Evolutionary conservation across 1,140 invertebrate genomes (phyloP).

Genomic region (Andricus grossulariae): DNA sequence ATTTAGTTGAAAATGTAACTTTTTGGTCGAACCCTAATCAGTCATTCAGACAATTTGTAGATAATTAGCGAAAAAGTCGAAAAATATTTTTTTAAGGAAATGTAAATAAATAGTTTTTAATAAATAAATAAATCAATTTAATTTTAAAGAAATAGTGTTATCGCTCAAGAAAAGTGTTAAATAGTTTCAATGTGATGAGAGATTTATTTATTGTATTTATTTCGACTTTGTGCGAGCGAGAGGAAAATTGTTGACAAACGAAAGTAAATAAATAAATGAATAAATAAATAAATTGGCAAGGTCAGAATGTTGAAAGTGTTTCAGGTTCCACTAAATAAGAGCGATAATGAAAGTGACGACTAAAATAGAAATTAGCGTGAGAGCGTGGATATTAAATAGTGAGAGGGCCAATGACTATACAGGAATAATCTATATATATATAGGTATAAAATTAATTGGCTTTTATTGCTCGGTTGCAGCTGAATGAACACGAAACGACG

Average conservation of each 20-base stretch:
- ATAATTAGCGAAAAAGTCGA: too few species aligned
- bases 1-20: too few species aligned
- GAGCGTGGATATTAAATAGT: background rate
- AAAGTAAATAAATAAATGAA: too few species aligned
- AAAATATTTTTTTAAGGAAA: too few species aligned
- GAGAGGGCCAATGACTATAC: background rate
- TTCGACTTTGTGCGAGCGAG: background rate
- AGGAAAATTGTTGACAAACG: background rate
- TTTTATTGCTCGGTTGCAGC: conserved; percentile 11
- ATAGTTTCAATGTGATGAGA: background rate
- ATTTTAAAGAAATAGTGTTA: too few species aligned
- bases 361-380: conserved; percentile 24
- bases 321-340: background rate
- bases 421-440: too few species aligned
- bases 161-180: too few species aligned
- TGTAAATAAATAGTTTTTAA: too few species aligned
- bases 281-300: background rate
- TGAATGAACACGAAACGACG: conserved; percentile 1
- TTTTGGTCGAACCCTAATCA: too few species aligned
- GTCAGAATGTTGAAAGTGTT: background rate
- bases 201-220: background rate
- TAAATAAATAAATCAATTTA: background rate
- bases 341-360: conserved; percentile 12
- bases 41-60: too few species aligned
- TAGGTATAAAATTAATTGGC: conserved; percentile 14